A percentile compares a stretch with the other conserved stretches of the same genome.
Evolutionary conservation across 2,888 invertebrate genomes (phyloP).

Genomic region (Drosophila engyochracea): DNA sequence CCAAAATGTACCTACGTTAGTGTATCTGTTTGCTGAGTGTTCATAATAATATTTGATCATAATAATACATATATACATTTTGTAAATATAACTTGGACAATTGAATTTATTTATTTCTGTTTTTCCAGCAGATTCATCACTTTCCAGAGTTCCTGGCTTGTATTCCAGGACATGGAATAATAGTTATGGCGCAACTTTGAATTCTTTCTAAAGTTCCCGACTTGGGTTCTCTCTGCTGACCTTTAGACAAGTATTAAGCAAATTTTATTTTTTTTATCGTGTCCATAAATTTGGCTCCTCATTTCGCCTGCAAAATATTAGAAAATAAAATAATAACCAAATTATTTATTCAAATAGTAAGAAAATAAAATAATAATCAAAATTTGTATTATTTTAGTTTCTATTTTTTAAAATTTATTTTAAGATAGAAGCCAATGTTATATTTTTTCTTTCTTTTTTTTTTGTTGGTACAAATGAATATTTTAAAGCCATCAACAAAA

Average conservation of each 20-base stretch:
- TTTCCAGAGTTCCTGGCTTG: not conserved
- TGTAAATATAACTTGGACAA: not conserved
- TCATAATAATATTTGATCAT: not conserved
- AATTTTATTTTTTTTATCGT: not conserved
- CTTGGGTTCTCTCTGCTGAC: too few relatives aligned
- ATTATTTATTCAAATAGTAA: too few relatives aligned
- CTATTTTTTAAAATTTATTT: not conserved
- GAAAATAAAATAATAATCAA: not conserved
- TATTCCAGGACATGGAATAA: not conserved
- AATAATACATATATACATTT: not conserved
- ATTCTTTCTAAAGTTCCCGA: not conserved
- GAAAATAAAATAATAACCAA: not conserved
- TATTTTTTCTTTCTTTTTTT: not conserved
- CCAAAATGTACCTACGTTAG: not conserved
- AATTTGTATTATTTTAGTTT: not conserved
- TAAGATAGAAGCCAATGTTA: not conserved
- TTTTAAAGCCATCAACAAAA: conserved; percentile 24
- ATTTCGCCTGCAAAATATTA: not conserved
- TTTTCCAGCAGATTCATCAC: not conserved
- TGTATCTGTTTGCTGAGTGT: not conserved
- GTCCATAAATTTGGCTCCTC: not conserved
- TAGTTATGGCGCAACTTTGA: not conserved
- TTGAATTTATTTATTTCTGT: not conserved
- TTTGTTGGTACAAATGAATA: not conserved
- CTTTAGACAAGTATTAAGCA: too few relatives aligned